Conservation (phyloP, 2,797 vertebrate species). For the Sparus aurata region DNA sequence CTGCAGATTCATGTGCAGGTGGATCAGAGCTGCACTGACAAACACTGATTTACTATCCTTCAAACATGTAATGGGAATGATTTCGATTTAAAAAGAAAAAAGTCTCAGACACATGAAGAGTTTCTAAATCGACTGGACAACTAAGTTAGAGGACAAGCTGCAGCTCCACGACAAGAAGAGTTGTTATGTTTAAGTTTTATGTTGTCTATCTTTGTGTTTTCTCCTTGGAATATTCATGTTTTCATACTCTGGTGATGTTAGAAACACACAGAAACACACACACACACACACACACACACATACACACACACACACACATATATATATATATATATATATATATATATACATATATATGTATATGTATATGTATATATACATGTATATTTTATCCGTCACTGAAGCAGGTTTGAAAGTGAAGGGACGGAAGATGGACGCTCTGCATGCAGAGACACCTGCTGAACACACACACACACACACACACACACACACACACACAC, state of each 20-base stretch:
- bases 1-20: not conserved
- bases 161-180: not conserved
- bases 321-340: too few relatives aligned
- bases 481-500: slow-evolving; percentile 15
- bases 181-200: not conserved
- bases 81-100: too few relatives aligned
- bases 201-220: not conserved
- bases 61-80: too few relatives aligned
- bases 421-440: slow-evolving; percentile 13
- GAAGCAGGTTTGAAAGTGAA: slow-evolving; percentile 12
- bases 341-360: too few relatives aligned
- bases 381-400: not conserved
- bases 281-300: too few relatives aligned
- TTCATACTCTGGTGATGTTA: not conserved
- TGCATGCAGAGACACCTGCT: slow-evolving; percentile 55
- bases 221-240: slow-evolving; percentile 11
- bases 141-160: not conserved
- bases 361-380: not conserved
- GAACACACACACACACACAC: slow-evolving; percentile 17
- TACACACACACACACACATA: too few relatives aligned
- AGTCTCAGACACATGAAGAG: not conserved
- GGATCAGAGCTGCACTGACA: not conserved
- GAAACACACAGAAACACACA: slow-evolving; percentile 20
- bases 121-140: not conserved
- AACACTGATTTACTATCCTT: not conserved